Evolutionary conservation across 2,797 vertebrate genomes (phyloP).

Genomic region (Muraenolepis orangiensis): DNA sequence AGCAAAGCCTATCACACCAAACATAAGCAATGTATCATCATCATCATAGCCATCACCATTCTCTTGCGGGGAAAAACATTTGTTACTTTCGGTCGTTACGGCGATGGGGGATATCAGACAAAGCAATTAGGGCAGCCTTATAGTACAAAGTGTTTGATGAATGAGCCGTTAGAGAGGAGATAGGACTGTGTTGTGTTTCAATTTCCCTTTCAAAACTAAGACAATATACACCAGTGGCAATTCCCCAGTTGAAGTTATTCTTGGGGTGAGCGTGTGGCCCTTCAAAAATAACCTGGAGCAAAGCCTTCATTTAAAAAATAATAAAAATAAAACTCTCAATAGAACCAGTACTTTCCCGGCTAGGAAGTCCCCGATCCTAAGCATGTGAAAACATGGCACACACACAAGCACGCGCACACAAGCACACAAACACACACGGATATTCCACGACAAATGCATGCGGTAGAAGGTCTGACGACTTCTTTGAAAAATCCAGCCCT

Average conservation of each 20-base stretch:
- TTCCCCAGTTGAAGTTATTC: background rate
- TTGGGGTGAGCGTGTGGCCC: background rate
- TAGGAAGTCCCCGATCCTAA: constrained; percentile 8
- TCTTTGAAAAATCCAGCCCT: constrained; percentile 23
- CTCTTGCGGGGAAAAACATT: background rate
- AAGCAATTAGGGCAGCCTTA: background rate
- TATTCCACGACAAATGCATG: constrained; percentile 20
- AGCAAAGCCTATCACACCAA: no score
- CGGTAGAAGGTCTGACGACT: constrained; percentile 44
- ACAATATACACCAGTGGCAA: background rate
- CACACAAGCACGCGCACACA: background rate
- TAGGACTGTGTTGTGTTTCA: background rate
- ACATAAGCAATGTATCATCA: no score
- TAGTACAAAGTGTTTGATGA: background rate
- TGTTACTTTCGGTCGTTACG: background rate
- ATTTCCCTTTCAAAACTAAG: background rate
- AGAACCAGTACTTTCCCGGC: background rate
- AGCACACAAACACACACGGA: background rate
- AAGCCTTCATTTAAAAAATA: no score
- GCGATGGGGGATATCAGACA: background rate
- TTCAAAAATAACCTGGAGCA: background rate
- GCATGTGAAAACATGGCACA: background rate
- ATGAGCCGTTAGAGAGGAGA: background rate
- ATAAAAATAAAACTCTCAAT: constrained; percentile 20
- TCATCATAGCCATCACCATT: background rate